Conservation (phyloP, 2,113 vertebrate genomes). For the Amblyornis subalaris region DNA sequence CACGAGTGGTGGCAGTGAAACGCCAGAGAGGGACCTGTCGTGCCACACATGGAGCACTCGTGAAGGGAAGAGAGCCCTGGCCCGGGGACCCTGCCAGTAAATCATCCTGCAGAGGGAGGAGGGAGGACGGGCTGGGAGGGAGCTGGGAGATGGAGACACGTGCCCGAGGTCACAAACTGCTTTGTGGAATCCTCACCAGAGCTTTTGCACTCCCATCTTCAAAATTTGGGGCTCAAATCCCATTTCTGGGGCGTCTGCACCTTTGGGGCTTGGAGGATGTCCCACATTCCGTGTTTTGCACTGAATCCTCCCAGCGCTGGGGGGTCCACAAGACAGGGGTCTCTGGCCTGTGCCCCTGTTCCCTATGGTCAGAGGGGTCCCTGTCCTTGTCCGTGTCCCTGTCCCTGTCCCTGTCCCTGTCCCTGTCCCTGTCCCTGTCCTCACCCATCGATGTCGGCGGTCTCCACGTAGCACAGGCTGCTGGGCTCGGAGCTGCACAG, state of each 20-base stretch:
- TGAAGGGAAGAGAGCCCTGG: background rate
- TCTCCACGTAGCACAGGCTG: constrained; percentile 94
- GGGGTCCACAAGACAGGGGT: background rate
- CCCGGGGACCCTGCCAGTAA: background rate
- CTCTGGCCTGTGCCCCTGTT: background rate
- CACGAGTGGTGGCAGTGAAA: background rate
- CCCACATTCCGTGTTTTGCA: background rate
- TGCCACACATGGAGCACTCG: background rate
- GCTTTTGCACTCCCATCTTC: background rate
- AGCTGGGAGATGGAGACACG: background rate
- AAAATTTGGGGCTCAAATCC: background rate
- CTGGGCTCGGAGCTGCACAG: constrained; percentile 89
- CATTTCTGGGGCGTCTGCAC: background rate
- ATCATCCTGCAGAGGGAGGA: background rate
- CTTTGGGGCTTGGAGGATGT: background rate
- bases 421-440: background rate
- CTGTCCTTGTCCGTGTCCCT: background rate
- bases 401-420: background rate
- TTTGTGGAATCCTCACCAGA: background rate
- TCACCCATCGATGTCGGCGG: constrained; percentile 91
- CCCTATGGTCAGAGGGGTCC: rapidly evolving
- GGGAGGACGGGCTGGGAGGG: background rate
- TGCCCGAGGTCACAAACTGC: background rate
- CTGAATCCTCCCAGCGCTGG: background rate
- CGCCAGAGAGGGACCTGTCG: background rate